Base-by-base conservation (phyloP, 2,888 invertebrate species). In the Malthinus flaveolus region DNA sequence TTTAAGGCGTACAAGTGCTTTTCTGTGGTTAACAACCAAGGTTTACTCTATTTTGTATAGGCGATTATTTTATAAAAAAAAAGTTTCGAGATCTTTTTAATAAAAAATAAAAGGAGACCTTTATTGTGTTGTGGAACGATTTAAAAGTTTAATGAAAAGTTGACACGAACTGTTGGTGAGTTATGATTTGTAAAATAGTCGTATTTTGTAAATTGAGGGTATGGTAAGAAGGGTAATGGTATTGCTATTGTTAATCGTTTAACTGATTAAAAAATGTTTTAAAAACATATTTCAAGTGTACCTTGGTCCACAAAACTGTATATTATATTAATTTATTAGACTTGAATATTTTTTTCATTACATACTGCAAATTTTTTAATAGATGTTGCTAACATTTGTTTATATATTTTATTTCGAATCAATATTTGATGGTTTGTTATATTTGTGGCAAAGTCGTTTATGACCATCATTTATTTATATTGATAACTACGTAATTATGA, bases 221-320 rank as follows among this genome's bases (percentile, higher is more conserved):
- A 68, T 66, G 68, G 68, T 68, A 69, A 56, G 59, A 59, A 69
- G 70, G 71, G 71, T 70, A 70, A 67, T 59, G 69, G 69, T 69
- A 68, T 66, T 62, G 67, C 69, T 71, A 71, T 69, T 71, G 71
- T 71, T 71, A 71, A 71, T 71, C 69, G 67, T 69, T 23, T 70
- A 66, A 68, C 61, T 65, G 65, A 66, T 66, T 66, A 53, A 63
- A 66, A 67, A 66, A 65, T 66, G 68, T 68, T 70, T 70, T 61
- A 64, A 64, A 68, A 68, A 67, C 69, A 68, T 66, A 59, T 63
- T 62, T 59, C 63, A 64, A 62, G 62, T 65, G 70, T 70, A 70
- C 70, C 70, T 70, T 68, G 67, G 68, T 66, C 66, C 65, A 67
- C 65, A 67, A 67, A 68, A 61, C 62, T 70, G 70, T 70, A 70